These are phyloP conservation scores for Tauraco hartlaubi DNA, from an alignment of 2,797 vertebrate genomes.

Conservation along the genomic window DNA sequence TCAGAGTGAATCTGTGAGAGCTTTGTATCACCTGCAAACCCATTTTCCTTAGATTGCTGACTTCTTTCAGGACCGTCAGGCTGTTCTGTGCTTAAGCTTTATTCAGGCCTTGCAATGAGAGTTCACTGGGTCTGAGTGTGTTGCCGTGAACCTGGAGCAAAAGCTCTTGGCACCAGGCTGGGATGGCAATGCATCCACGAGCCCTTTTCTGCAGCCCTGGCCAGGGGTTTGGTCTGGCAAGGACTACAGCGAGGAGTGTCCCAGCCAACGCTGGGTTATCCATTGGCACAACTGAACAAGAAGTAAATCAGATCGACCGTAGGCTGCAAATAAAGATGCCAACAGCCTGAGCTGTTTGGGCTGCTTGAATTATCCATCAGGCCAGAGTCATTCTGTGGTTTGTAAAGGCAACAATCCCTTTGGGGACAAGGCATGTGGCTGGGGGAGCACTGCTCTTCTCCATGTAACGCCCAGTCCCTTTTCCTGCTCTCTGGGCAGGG, in stretches of 20 bases:
- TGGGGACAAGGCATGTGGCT: neutral
- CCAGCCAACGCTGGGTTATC: neutral
- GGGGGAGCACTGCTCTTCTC: neutral
- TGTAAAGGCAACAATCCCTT: neutral
- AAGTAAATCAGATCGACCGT: neutral
- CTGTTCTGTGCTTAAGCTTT: conserved; percentile 20
- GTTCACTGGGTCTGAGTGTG: neutral
- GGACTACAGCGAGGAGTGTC: neutral
- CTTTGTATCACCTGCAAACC: conserved; percentile 61
- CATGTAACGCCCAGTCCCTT: fast-evolving
- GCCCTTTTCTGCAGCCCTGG: neutral
- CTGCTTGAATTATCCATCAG: neutral
- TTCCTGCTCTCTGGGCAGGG: neutral
- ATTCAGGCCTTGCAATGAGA: neutral
- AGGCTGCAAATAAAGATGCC: neutral
- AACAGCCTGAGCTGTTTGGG: neutral
- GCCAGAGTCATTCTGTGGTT: neutral
- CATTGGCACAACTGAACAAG: neutral
- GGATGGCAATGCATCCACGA: neutral
- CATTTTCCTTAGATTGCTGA: conserved; percentile 39
- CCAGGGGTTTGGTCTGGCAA: neutral
- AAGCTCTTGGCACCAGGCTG: neutral
- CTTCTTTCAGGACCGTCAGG: conserved; percentile 43
- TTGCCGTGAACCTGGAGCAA: neutral
- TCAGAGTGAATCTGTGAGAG: neutral